Conservation (phyloP, 2,888 invertebrate species). For the Lithodes maja region DNA sequence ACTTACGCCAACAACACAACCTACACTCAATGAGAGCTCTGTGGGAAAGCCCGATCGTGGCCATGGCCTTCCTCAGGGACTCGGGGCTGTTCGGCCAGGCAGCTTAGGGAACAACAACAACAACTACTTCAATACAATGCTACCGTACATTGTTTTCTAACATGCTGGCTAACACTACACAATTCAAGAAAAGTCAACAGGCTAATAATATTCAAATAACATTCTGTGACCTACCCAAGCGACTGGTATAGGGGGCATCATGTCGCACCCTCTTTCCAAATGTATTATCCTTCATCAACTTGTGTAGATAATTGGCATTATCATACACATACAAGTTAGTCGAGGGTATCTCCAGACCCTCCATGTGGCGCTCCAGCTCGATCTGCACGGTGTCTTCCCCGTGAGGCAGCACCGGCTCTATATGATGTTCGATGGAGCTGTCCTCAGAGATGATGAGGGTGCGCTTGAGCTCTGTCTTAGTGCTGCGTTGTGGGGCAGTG, state of each 20-base stretch:
- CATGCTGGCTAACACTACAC: too few species aligned
- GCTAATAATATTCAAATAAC: too few species aligned
- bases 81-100: too few species aligned
- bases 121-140: too few species aligned
- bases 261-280: conserved; percentile 56
- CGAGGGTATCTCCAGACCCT: conserved; percentile 52
- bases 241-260: conserved; percentile 57
- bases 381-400: conserved; percentile 43
- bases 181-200: too few species aligned
- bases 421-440: conserved; percentile 26
- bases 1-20: too few species aligned
- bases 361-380: conserved; percentile 12
- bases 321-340: conserved; percentile 59
- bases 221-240: conserved; percentile 35
- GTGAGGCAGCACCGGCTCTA: conserved; percentile 41
- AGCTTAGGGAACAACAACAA: too few species aligned
- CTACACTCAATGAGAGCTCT: too few species aligned
- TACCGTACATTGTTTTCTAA: too few species aligned
- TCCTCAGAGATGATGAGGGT: conserved; percentile 1
- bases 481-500: conserved; percentile 16
- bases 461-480: neutral
- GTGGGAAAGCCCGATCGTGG: too few species aligned
- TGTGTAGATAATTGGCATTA: conserved; percentile 50
- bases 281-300: conserved; percentile 58
- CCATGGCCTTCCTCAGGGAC: too few species aligned